Conservation (phyloP, 2,888 invertebrate species). For the Drosophila nr. medialis region DNA sequence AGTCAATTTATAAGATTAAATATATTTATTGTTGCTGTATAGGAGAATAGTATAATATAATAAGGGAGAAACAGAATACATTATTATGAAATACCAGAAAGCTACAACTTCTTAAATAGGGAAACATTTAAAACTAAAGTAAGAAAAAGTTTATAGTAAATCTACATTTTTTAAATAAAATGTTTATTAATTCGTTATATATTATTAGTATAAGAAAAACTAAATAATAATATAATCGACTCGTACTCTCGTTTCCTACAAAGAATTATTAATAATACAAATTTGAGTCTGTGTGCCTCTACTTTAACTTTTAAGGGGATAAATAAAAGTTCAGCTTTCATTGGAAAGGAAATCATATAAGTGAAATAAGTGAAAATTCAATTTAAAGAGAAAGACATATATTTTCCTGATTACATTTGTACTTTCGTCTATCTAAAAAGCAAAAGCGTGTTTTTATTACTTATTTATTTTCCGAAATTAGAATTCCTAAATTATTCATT, state of each 20-base stretch:
- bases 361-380: neutral
- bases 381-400: neutral
- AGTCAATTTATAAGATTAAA: neutral
- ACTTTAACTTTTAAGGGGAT: too few relatives aligned
- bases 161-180: neutral
- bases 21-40: neutral
- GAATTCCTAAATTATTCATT: conserved; percentile 14
- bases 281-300: too few relatives aligned
- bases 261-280: neutral
- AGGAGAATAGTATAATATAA: neutral
- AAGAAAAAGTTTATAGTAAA: accelerated
- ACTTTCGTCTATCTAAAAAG: neutral
- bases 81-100: neutral
- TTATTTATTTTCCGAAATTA: conserved; percentile 1
- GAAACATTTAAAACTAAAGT: neutral
- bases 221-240: neutral
- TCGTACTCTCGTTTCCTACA: neutral
- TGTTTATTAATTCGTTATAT: neutral
- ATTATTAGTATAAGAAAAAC: too few relatives aligned
- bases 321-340: too few relatives aligned
- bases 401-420: neutral
- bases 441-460: neutral
- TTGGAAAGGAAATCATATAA: neutral
- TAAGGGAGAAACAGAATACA: too few relatives aligned
- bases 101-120: neutral